phyloP scores from a whole-genome alignment of 1,140 invertebrate genomes.

The Heliconius himera region DNA sequence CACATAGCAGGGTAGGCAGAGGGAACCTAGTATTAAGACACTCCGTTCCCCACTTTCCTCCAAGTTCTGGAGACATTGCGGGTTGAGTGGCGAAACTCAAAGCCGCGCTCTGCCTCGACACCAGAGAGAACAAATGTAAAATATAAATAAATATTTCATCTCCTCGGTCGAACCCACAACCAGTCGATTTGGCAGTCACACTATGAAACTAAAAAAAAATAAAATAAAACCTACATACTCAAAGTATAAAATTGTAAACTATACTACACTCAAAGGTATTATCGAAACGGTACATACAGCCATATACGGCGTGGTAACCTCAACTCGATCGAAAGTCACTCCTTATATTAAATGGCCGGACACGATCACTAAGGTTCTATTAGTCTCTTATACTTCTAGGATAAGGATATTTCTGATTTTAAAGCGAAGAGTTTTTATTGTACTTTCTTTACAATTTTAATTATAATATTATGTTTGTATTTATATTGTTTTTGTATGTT shows the following conservation, averaged over 20 bases:
- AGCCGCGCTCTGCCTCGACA: too few relatives aligned
- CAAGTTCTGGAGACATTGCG: too few relatives aligned
- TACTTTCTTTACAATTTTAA: not conserved
- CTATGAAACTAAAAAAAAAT: too few relatives aligned
- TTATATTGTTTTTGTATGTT: not conserved
- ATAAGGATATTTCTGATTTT: not conserved
- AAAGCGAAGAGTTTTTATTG: not conserved
- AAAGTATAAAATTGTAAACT: too few relatives aligned
- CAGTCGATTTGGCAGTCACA: too few relatives aligned
- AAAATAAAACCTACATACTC: not conserved
- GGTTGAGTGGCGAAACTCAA: too few relatives aligned
- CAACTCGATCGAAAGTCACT: conserved; percentile 36
- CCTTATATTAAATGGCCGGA: conserved; percentile 41
- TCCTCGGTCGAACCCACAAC: too few relatives aligned
- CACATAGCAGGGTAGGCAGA: too few relatives aligned
- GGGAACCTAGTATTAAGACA: too few relatives aligned
- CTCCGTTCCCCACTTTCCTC: too few relatives aligned
- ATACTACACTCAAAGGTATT: conserved; percentile 24
- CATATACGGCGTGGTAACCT: conserved; percentile 41
- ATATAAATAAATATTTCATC: too few relatives aligned
- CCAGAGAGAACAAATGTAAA: too few relatives aligned
- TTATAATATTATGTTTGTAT: not conserved
- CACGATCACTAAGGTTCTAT: conserved; percentile 29
- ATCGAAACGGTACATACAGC: conserved; percentile 35
- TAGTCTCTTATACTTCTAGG: not conserved